phyloP scores from a whole-genome alignment of 2,888 invertebrate genomes.

The Nomada hirtipes region DNA sequence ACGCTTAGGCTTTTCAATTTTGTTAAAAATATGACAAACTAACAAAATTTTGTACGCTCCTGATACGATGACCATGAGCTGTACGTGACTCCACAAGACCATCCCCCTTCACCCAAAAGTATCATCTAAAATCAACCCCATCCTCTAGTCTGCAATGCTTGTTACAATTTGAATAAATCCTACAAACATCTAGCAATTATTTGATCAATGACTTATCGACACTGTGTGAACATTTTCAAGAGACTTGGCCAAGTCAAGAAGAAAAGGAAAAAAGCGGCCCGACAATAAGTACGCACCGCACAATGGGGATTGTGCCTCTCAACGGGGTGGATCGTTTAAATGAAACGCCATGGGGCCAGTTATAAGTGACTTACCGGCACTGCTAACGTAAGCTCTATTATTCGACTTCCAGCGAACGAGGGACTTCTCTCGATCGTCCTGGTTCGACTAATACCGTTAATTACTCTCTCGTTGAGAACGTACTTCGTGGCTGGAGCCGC shows the following conservation, averaged over 20 bases:
- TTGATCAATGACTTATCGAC: not conserved
- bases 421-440: constrained; percentile 58
- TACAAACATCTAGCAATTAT: not conserved
- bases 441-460: constrained; percentile 76
- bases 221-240: not conserved
- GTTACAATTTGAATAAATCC: not conserved
- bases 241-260: no score
- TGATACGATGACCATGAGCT: no score
- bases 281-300: not conserved
- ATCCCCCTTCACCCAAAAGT: no score
- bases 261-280: no score
- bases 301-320: constrained; percentile 1
- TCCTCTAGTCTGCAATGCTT: not conserved
- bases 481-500: constrained; percentile 58
- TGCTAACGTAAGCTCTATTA: constrained; percentile 69
- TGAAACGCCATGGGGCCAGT: constrained; percentile 29
- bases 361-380: constrained; percentile 56
- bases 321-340: constrained; percentile 16
- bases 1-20: no score
- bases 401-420: constrained; percentile 63
- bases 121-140: no score
- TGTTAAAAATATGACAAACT: no score
- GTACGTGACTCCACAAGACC: no score
- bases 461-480: constrained; percentile 73
- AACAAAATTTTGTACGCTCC: no score